These are phyloP conservation scores for Melolontha melolontha DNA, from an alignment of 2,888 invertebrate genomes.

Conservation along the genomic window DNA sequence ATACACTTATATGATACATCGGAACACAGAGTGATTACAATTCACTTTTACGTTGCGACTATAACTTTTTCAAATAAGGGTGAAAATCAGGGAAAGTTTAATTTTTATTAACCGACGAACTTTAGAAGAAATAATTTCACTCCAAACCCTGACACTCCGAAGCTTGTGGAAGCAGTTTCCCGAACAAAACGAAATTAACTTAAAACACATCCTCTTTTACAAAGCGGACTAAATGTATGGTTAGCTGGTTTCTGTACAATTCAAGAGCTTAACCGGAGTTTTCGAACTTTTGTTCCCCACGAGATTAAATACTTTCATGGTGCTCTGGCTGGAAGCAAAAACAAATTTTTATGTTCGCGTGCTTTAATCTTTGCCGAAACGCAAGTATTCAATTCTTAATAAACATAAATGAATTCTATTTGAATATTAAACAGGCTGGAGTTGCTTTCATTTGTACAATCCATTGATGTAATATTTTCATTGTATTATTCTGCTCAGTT, in stretches of 20 bases:
- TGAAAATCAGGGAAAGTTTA: background rate
- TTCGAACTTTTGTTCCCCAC: conserved; percentile 35
- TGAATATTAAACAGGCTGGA: conserved; percentile 12
- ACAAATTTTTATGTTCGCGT: conserved; percentile 23
- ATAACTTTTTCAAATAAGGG: too few relatives aligned
- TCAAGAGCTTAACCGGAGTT: conserved; percentile 31
- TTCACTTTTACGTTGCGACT: too few relatives aligned
- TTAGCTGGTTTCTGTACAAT: conserved; percentile 1
- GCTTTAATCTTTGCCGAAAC: conserved; percentile 15
- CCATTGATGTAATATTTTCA: too few relatives aligned
- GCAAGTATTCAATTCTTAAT: conserved; percentile 9
- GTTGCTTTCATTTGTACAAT: background rate
- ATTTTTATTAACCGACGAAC: background rate
- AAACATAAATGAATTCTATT: conserved; percentile 6
- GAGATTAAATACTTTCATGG: conserved; percentile 33
- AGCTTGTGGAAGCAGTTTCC: background rate
- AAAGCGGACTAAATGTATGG: conserved; percentile 33
- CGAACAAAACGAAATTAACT: conserved; percentile 25
- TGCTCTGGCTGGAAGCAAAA: background rate
- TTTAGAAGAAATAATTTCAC: background rate
- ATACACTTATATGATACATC: too few relatives aligned
- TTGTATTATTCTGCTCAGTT: too few relatives aligned
- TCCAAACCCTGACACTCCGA: background rate
- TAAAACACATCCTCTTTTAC: conserved; percentile 32
- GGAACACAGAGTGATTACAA: too few relatives aligned